phyloP scores from a whole-genome alignment of 2,797 vertebrate species.

The Pseudocheirus occidentalis region DNA sequence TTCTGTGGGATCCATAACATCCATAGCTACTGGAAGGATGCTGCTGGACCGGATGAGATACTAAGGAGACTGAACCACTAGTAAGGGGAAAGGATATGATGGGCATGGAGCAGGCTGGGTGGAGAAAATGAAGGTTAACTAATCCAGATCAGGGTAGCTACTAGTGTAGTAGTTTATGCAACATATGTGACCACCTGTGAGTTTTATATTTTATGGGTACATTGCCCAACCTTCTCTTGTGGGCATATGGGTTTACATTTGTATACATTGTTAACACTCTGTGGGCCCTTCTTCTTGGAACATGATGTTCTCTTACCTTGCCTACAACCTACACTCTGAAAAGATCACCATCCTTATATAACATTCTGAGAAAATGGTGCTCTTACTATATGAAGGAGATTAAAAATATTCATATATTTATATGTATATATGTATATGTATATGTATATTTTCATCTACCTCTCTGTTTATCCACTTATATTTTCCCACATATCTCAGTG shows the following conservation, averaged over 20 bases:
- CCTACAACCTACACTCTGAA: neutral
- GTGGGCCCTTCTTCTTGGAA: neutral
- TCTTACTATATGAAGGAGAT: neutral
- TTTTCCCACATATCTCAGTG: neutral
- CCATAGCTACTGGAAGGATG: neutral
- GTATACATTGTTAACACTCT: neutral
- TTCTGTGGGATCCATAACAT: neutral
- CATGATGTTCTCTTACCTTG: neutral
- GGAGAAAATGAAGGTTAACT: neutral
- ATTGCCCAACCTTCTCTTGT: neutral
- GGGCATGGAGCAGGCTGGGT: neutral
- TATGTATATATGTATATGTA: neutral
- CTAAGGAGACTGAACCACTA: neutral
- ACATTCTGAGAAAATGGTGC: neutral
- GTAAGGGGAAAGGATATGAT: neutral
- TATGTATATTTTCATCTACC: neutral
- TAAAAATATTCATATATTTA: neutral
- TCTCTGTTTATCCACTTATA: neutral
- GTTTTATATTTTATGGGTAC: neutral
- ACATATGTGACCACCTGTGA: neutral
- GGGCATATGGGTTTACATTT: neutral
- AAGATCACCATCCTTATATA: neutral
- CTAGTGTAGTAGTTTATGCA: neutral
- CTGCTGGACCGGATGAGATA: neutral
- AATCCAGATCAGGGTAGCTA: neutral